These are phyloP conservation scores for Alcedo quadribrachys DNA, from an alignment of 2,797 vertebrate species.

Conservation along the genomic window DNA sequence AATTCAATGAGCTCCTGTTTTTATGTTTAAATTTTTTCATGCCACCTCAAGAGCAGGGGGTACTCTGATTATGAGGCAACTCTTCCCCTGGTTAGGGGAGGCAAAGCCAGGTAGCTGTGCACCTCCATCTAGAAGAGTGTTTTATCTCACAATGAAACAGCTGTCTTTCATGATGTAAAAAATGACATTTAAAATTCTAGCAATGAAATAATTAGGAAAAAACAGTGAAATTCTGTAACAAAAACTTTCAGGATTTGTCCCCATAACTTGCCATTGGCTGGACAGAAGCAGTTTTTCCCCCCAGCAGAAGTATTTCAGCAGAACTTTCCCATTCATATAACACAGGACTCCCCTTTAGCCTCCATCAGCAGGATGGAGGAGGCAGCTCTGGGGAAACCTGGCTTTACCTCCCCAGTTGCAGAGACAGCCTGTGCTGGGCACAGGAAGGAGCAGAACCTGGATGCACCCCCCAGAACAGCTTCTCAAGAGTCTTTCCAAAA, in stretches of 20 bases:
- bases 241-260: background rate
- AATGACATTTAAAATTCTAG: background rate
- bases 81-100: background rate
- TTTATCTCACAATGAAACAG: background rate
- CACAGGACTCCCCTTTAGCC: background rate
- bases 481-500: background rate
- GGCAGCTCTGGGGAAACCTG: background rate
- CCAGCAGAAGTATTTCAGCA: background rate
- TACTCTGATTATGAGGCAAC: background rate
- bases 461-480: background rate
- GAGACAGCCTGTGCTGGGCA: background rate
- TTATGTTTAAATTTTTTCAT: background rate
- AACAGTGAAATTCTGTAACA: background rate
- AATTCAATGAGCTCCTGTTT: background rate
- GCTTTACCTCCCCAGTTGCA: background rate
- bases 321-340: background rate
- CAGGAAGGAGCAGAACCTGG: background rate
- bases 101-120: background rate
- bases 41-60: background rate
- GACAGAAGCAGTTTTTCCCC: background rate
- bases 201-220: background rate
- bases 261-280: background rate
- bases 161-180: background rate
- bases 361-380: accelerated
- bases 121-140: background rate